phyloP scores from a whole-genome alignment of 2,113 vertebrate species.

The Chiloscyllium plagiosum region DNA sequence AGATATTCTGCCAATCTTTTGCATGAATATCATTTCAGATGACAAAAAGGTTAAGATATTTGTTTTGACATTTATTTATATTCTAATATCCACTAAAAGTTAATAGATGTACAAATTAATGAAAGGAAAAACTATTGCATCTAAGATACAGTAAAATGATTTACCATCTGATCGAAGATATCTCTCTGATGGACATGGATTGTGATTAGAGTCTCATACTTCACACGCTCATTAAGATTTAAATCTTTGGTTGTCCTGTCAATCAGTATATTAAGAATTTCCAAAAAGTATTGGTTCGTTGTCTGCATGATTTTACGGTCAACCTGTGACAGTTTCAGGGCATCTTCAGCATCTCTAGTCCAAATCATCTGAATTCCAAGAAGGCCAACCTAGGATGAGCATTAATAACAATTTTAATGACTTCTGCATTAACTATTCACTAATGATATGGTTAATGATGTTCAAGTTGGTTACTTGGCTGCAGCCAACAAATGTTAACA shows the following conservation, averaged over 20 bases:
- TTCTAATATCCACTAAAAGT: neutral
- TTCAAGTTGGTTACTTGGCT: too few relatives aligned
- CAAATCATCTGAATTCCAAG: constrained; percentile 95
- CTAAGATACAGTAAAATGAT: constrained; percentile 8
- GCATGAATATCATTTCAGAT: neutral
- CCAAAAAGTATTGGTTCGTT: constrained; percentile 84
- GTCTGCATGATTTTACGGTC: constrained; percentile 87
- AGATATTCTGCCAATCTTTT: neutral
- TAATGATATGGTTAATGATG: too few relatives aligned
- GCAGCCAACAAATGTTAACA: too few relatives aligned
- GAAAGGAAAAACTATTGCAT: neutral
- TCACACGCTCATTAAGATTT: constrained; percentile 69
- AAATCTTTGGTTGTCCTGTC: constrained; percentile 81
- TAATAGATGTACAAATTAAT: neutral
- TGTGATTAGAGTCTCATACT: constrained; percentile 92
- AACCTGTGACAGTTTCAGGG: constrained; percentile 71
- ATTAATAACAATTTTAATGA: constrained; percentile 26
- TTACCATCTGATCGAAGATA: constrained; percentile 88
- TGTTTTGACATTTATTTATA: neutral
- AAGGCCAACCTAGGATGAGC: constrained; percentile 70
- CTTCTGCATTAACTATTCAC: neutral
- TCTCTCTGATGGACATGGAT: constrained; percentile 94
- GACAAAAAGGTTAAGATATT: constrained; percentile 1
- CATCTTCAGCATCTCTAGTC: constrained; percentile 88
- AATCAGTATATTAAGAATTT: constrained; percentile 80